Conservation (phyloP, 2,113 vertebrate genomes). For the Bos javanicus region DNA sequence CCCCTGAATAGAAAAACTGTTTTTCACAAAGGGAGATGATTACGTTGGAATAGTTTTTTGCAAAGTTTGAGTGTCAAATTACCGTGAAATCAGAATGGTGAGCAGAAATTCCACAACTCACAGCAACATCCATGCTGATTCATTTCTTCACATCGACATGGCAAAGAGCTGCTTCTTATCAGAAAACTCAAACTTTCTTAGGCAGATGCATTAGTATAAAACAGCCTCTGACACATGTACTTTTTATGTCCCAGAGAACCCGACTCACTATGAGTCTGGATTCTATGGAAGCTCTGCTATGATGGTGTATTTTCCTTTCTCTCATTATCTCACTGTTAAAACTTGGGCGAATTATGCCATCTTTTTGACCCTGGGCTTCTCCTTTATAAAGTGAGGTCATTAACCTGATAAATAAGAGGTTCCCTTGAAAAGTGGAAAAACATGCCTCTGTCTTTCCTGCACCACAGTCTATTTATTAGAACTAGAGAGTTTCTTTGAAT, state of each 20-base stretch:
- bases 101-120: not conserved
- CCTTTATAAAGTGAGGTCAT: not conserved
- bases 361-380: not conserved
- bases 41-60: not conserved
- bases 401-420: not conserved
- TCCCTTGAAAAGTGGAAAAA: not conserved
- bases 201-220: not conserved
- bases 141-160: not conserved
- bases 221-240: not conserved
- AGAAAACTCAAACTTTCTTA: not conserved
- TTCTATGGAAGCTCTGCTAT: not conserved
- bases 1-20: not conserved
- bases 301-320: not conserved
- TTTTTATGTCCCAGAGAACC: not conserved
- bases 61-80: not conserved
- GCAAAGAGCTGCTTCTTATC: not conserved
- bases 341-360: not conserved
- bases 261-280: not conserved
- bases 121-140: not conserved
- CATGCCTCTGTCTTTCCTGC: not conserved
- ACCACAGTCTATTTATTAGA: not conserved
- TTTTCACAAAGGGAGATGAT: not conserved
- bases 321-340: not conserved
- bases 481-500: not conserved
- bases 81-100: not conserved